Evolutionary conservation across 2,888 invertebrate species (phyloP).

Genomic region (Lasioglossum lativentre): DNA sequence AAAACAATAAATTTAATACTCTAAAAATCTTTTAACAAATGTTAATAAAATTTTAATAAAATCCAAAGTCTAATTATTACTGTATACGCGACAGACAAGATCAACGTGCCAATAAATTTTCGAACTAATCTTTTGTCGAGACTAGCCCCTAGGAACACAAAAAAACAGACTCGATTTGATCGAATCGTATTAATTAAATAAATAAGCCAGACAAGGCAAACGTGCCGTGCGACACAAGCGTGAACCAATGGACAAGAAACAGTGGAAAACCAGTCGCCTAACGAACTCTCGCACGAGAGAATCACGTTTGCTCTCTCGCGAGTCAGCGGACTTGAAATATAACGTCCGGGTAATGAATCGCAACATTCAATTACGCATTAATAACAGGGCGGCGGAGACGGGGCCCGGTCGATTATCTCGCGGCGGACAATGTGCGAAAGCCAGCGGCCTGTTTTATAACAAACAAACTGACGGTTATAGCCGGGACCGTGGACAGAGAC

Average conservation of each 20-base stretch:
- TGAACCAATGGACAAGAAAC: background rate
- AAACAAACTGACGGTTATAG: constrained; percentile 65
- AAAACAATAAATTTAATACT: no score
- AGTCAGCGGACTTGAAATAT: constrained; percentile 63
- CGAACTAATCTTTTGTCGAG: background rate
- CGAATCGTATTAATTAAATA: background rate
- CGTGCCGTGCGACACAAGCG: background rate
- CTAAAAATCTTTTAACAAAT: no score
- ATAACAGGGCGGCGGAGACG: constrained; percentile 74
- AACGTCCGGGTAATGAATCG: constrained; percentile 77
- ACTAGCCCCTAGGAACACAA: background rate
- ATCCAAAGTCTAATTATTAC: no score
- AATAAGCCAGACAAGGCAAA: background rate
- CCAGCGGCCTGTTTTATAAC: constrained; percentile 61
- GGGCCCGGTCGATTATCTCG: constrained; percentile 74
- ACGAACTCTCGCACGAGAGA: constrained; percentile 5
- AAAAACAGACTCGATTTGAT: background rate
- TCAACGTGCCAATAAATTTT: background rate
- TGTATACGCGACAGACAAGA: background rate
- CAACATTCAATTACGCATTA: constrained; percentile 79
- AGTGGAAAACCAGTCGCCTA: background rate
- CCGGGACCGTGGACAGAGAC: constrained; percentile 48
- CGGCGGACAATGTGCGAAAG: constrained; percentile 69
- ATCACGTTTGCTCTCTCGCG: constrained; percentile 1
- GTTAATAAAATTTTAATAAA: no score